These are phyloP conservation scores for Phortica okadai DNA, from an alignment of 2,888 invertebrate species.

Conservation along the genomic window DNA sequence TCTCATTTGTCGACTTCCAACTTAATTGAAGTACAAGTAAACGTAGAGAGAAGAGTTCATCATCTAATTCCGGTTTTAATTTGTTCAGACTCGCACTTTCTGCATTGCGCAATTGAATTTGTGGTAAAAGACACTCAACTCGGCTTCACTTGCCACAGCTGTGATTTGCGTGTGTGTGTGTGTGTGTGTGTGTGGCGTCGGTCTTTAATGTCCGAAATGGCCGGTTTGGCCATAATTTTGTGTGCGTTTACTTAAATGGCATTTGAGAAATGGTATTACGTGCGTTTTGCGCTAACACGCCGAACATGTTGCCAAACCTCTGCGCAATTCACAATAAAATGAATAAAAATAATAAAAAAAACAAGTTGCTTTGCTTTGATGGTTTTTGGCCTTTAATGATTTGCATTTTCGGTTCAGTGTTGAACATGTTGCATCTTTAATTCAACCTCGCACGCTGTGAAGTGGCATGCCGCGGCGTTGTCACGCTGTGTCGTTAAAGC, in stretches of 20 bases:
- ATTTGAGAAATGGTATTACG: neutral
- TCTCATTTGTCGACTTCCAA: neutral
- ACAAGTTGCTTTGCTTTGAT: neutral
- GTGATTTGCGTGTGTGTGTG: no score
- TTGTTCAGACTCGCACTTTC: neutral
- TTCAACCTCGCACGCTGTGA: neutral
- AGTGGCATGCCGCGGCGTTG: neutral
- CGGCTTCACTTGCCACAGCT: neutral
- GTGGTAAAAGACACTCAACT: neutral
- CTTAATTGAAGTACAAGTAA: no score
- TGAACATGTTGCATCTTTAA: neutral
- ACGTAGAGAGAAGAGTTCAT: neutral
- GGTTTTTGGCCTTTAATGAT: neutral
- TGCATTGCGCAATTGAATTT: conserved; percentile 15
- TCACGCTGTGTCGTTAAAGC: neutral
- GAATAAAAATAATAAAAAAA: neutral
- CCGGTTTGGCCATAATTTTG: conserved; percentile 20
- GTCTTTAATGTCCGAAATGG: conserved; percentile 6
- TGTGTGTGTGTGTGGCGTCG: neutral
- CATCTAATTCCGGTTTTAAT: neutral
- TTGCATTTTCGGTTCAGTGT: neutral
- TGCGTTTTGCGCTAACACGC: neutral
- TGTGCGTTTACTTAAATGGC: neutral
- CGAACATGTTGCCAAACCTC: neutral
- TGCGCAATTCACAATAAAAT: neutral